Conservation (phyloP, 2,888 invertebrate species). For the Tipula lateralis region DNA sequence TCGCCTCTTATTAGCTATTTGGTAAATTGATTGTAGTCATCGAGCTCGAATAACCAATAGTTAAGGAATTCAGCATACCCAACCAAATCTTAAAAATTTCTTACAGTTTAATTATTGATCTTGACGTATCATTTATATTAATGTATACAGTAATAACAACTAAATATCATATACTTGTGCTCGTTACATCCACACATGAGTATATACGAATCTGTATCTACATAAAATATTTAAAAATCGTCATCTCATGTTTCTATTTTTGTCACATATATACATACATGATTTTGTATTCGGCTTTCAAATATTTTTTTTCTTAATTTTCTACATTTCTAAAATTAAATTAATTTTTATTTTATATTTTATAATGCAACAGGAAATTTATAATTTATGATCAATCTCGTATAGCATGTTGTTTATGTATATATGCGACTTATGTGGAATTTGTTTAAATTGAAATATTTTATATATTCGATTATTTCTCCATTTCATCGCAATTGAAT, state of each 20-base stretch:
- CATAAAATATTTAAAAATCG: neutral
- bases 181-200: neutral
- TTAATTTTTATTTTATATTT: neutral
- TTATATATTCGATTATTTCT: neutral
- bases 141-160: neutral
- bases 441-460: neutral
- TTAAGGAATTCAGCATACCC: too few species aligned
- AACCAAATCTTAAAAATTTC: too few species aligned
- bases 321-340: slow-evolving; percentile 24
- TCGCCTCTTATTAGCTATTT: too few species aligned
- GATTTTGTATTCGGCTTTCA: neutral
- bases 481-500: neutral
- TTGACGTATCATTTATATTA: too few species aligned
- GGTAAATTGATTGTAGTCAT: too few species aligned
- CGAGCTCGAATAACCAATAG: too few species aligned
- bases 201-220: too few species aligned
- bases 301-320: neutral
- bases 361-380: slow-evolving; percentile 24
- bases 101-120: too few species aligned
- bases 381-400: slow-evolving; percentile 13
- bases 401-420: neutral
- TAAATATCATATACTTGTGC: neutral
- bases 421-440: neutral
- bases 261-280: neutral
- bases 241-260: slow-evolving; percentile 19